phyloP scores from a whole-genome alignment of 2,888 invertebrate species.

The Agrotis clavis region DNA sequence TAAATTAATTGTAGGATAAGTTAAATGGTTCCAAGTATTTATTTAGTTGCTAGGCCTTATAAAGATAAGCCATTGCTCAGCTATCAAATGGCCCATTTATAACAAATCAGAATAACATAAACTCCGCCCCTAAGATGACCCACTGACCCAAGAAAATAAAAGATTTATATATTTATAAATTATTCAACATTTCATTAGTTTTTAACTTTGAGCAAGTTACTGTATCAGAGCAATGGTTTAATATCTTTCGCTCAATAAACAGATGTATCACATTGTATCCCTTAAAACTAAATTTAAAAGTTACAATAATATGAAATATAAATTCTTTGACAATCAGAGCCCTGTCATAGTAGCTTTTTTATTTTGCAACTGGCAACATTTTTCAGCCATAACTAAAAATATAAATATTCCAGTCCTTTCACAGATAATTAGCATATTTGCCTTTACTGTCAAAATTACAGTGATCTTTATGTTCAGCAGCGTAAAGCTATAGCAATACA shows the following conservation, averaged over 20 bases:
- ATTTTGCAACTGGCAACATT: not conserved
- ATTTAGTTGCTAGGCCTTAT: constrained; percentile 42
- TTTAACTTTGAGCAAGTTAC: constrained; percentile 35
- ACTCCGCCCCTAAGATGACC: too few species aligned
- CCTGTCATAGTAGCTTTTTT: not conserved
- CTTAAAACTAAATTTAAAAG: constrained; percentile 68
- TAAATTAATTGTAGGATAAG: constrained; percentile 7
- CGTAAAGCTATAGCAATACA: too few species aligned
- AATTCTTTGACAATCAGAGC: constrained; percentile 5
- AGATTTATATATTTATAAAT: constrained; percentile 42
- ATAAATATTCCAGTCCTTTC: not conserved
- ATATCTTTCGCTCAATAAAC: constrained; percentile 60
- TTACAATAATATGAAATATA: constrained; percentile 18
- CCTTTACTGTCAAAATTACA: too few species aligned
- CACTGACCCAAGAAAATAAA: constrained; percentile 28
- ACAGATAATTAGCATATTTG: too few species aligned
- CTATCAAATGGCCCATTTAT: constrained; percentile 7
- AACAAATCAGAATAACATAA: constrained; percentile 26
- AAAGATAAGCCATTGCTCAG: constrained; percentile 52
- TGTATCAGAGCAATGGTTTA: constrained; percentile 64
- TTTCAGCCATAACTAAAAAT: not conserved
- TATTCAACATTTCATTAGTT: constrained; percentile 50
- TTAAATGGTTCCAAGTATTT: constrained; percentile 9
- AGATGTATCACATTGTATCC: constrained; percentile 76
- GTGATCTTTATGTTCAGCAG: too few species aligned